Conservation (phyloP, 2,113 vertebrate genomes). For the Dipodomys stephensi region DNA sequence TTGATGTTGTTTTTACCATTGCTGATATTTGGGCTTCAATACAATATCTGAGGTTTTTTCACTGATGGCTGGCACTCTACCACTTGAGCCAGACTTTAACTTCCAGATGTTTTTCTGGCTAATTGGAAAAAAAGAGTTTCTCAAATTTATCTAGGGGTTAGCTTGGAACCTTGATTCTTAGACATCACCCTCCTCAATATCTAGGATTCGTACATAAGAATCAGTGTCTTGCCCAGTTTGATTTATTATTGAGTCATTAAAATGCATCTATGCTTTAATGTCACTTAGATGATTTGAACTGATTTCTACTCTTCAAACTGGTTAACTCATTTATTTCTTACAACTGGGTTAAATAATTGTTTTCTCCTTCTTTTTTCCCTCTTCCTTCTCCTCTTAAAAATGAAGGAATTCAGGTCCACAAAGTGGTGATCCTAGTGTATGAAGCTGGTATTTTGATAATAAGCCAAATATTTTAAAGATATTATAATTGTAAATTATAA, state of each 20-base stretch:
- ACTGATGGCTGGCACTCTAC: no score
- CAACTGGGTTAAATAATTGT: neutral
- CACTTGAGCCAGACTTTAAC: no score
- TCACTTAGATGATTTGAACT: neutral
- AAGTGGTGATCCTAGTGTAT: neutral
- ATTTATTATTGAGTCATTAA: neutral
- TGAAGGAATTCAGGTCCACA: neutral
- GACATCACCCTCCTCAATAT: no score
- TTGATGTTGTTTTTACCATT: no score
- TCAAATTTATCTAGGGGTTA: no score
- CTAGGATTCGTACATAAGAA: neutral
- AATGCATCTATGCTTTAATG: neutral
- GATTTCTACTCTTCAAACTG: neutral
- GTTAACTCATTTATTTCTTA: slow-evolving; percentile 17
- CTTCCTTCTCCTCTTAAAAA: neutral
- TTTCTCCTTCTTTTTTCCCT: neutral
- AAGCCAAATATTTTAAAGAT: neutral
- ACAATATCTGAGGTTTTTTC: no score
- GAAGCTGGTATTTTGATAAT: neutral
- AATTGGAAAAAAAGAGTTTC: no score
- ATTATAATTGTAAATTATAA: neutral
- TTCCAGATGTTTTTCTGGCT: no score
- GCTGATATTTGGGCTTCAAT: no score
- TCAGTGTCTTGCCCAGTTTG: neutral
- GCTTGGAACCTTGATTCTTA: no score